Evolutionary conservation across 1,140 invertebrate species (phyloP).

Genomic region (Lepidostoma basale): DNA sequence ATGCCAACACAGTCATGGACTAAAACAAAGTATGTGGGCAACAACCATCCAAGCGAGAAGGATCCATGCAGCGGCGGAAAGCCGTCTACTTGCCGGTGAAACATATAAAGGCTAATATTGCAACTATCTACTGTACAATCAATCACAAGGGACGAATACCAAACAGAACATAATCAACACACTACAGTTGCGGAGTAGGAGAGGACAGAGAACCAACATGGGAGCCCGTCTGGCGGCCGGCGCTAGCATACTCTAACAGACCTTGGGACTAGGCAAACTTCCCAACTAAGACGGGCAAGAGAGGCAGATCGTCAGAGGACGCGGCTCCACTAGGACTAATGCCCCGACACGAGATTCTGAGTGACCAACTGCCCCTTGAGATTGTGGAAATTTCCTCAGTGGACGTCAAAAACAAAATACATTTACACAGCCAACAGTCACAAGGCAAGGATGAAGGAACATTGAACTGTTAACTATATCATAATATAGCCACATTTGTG

Average conservation of each 20-base stretch:
- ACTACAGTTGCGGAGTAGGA: constrained; percentile 34
- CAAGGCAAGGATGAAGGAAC: constrained; percentile 15
- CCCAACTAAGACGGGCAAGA: not conserved
- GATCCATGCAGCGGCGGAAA: constrained; percentile 42
- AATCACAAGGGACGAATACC: constrained; percentile 36
- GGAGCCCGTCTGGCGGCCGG: constrained; percentile 15
- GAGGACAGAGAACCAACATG: constrained; percentile 36
- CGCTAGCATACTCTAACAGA: constrained; percentile 4
- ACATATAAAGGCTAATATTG: constrained; percentile 37
- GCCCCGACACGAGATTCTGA: not conserved
- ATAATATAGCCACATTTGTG: constrained; percentile 23
- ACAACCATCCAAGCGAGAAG: constrained; percentile 41
- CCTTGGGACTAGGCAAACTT: not conserved
- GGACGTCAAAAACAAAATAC: constrained; percentile 12
- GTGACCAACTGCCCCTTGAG: not conserved
- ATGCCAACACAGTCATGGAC: constrained; percentile 29
- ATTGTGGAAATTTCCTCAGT: too few species aligned
- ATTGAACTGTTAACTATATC: not conserved
- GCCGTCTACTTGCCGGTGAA: constrained; percentile 19
- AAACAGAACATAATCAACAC: constrained; percentile 41
- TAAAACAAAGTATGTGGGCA: constrained; percentile 3
- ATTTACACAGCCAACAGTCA: constrained; percentile 16
- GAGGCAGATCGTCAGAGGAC: constrained; percentile 3
- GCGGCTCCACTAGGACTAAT: too few species aligned
- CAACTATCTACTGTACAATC: constrained; percentile 41